These are phyloP conservation scores for Palythoa grandis DNA, from an alignment of 92 coral and sea anemone species.

Conservation along the genomic window DNA sequence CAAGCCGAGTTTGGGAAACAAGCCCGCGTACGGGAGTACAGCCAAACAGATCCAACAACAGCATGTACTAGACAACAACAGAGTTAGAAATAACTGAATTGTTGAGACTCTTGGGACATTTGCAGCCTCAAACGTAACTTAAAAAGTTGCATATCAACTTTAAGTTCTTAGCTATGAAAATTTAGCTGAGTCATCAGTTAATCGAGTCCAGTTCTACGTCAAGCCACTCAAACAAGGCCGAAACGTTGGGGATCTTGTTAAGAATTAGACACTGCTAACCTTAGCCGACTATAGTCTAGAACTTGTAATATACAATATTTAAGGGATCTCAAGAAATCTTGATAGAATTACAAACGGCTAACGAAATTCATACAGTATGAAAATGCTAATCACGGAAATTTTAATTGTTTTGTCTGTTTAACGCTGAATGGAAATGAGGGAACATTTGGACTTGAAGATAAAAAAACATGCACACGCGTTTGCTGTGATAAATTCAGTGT, in stretches of 20 bases:
- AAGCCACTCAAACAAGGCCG: neutral
- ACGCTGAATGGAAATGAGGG: neutral
- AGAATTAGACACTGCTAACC: neutral
- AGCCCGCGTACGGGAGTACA: neutral
- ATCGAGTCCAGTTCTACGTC: neutral
- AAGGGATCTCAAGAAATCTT: neutral
- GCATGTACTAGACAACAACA: neutral
- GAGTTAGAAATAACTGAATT: neutral
- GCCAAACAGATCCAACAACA: too few species aligned
- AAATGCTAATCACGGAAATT: neutral
- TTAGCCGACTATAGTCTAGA: neutral
- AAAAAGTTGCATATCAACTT: neutral
- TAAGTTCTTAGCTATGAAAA: too few species aligned
- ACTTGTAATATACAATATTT: neutral
- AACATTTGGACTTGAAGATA: neutral
- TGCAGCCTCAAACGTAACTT: neutral
- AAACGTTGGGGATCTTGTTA: neutral
- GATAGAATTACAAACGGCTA: neutral
- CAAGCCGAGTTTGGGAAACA: neutral
- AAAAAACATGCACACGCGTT: too few species aligned
- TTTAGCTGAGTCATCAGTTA: conserved; percentile 19
- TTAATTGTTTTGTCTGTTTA: neutral
- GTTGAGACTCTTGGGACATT: neutral
- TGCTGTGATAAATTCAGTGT: neutral
- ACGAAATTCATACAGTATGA: neutral